These are phyloP conservation scores for Fundulus diaphanus DNA, from an alignment of 2,797 vertebrate species.

Conservation along the genomic window DNA sequence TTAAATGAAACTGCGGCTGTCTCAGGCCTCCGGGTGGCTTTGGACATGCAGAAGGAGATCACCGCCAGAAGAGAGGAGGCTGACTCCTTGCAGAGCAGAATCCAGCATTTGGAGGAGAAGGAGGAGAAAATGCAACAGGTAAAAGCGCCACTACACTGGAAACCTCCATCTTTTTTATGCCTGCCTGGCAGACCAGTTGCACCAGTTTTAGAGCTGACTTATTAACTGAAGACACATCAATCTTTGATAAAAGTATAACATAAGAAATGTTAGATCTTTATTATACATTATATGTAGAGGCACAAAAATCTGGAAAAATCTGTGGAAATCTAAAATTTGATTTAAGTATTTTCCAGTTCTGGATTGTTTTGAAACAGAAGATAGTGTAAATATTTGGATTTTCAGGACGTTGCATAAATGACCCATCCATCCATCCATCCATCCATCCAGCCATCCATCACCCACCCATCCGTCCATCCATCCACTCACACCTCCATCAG, in stretches of 20 bases:
- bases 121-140: constrained; percentile 83
- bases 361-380: no score
- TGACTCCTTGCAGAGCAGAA: constrained; percentile 84
- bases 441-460: no score
- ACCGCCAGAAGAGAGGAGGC: constrained; percentile 86
- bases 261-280: no score
- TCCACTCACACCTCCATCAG: no score
- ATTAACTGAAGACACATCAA: not conserved
- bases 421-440: no score
- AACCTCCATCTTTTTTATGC: not conserved
- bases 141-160: constrained; percentile 9
- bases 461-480: no score
- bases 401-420: no score
- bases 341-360: not conserved
- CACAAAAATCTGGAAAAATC: not conserved
- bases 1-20: constrained; percentile 5
- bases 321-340: not conserved
- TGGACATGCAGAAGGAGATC: constrained; percentile 88
- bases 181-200: not conserved
- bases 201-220: not conserved
- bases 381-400: no score
- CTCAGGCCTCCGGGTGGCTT: constrained; percentile 85
- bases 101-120: constrained; percentile 86
- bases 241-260: not conserved
- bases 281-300: not conserved